Conservation (phyloP, 2,888 invertebrate species). For the Trachelus tabidus region DNA sequence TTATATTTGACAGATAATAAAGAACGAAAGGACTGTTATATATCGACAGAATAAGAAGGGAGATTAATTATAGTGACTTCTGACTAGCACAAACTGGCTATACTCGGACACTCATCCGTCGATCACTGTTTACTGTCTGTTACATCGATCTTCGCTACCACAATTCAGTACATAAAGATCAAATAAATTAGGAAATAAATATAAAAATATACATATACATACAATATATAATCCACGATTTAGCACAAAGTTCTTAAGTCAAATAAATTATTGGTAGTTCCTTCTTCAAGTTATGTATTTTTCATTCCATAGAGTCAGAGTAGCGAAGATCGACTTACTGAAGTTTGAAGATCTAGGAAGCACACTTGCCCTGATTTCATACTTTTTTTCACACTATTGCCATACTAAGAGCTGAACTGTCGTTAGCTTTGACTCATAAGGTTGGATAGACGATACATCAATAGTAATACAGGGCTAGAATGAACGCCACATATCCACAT, state of each 20-base stretch:
- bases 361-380: not conserved
- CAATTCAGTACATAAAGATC: not conserved
- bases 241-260: conserved; percentile 20
- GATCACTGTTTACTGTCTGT: conserved; percentile 10
- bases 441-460: conserved; percentile 21
- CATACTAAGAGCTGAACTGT: not conserved
- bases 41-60: conserved; percentile 13
- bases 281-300: conserved; percentile 2
- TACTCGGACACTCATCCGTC: conserved; percentile 20
- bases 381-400: not conserved
- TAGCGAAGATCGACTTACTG: not conserved
- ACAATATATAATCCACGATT: conserved; percentile 23
- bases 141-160: conserved; percentile 6
- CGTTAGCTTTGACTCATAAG: conserved; percentile 6
- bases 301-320: not conserved
- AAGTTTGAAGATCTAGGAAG: not conserved
- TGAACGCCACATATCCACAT: not conserved
- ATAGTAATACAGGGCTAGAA: not conserved
- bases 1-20: conserved; percentile 12
- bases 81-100: conserved; percentile 50
- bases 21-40: conserved; percentile 19
- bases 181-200: conserved; percentile 11
- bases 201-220: conserved; percentile 13
- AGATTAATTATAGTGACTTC: conserved; percentile 35
- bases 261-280: not conserved